Evolutionary conservation across 2,113 vertebrate genomes (phyloP).

Genomic region (Morone chrysops): DNA sequence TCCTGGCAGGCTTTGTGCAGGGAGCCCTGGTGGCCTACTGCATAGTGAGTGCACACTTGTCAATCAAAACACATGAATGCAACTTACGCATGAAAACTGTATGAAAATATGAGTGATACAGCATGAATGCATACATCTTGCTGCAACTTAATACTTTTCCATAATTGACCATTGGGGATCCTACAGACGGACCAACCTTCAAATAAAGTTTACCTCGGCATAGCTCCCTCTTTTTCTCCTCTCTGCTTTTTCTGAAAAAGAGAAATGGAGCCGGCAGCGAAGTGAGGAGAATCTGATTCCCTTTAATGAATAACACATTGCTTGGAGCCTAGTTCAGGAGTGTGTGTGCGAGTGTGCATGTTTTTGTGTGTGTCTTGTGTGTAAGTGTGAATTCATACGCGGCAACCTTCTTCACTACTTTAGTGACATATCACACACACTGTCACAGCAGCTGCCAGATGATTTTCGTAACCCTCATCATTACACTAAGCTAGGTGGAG

Average conservation of each 20-base stretch:
- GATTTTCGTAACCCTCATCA: constrained; percentile 73
- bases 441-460: constrained; percentile 69
- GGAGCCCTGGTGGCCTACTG: constrained; percentile 94
- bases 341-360: constrained; percentile 38
- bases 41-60: constrained; percentile 72
- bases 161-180: not conserved
- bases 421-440: constrained; percentile 71
- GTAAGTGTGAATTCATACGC: constrained; percentile 47
- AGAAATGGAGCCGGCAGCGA: constrained; percentile 42
- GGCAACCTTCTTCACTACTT: constrained; percentile 53
- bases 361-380: constrained; percentile 27
- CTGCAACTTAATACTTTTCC: not conserved
- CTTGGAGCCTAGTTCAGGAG: constrained; percentile 48
- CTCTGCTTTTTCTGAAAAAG: constrained; percentile 30
- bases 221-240: constrained; percentile 3
- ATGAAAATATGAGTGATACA: not conserved
- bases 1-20: constrained; percentile 94
- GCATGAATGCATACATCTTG: not conserved
- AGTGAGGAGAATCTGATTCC: constrained; percentile 72
- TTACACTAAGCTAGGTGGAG: constrained; percentile 68
- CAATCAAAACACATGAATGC: not conserved
- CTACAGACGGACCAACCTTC: not conserved
- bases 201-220: constrained; percentile 11
- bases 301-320: constrained; percentile 82
- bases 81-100: not conserved